Evolutionary conservation across 2,888 invertebrate species (phyloP), one percentile per base, ranked within the genome.

Genomic region (Emesis russula): DNA sequence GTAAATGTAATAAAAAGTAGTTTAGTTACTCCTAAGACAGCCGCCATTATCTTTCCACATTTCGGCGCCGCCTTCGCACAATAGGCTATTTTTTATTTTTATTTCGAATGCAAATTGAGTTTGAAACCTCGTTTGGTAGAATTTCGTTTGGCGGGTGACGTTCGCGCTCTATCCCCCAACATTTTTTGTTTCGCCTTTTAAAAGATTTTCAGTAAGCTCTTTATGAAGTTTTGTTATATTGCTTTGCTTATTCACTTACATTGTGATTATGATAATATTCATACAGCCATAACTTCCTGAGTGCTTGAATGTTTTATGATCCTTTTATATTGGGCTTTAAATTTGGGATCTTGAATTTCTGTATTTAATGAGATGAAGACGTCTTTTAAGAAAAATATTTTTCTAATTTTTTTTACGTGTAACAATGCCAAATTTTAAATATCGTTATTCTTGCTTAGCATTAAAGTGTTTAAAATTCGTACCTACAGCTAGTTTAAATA

Each of bases 31-130:
- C 44, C 66, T 25, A 66, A 66, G 31, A 25, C 66, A 11, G 11
- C 13, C 25, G 31, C 31, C 18, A 66, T 66, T 66, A 66, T 25
- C 25, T 66, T 25, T 25, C 31, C 25, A 25, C 66, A 66, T 11
- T 66, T 13, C 31, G 66, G 25, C 66, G 25, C 25, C 31, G n/a
- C 18, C 58, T 66, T 31, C 74, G 63, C 74, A 81, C 86, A 81
- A 86, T 86, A 81, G 86, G 44, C 85, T 78, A 81, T 83, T 88
- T 87, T 89, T 85, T 44, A 44, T 44, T 44, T 44, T 44, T 44
- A 84, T 83, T 90, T 86, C 86, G 58, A 81, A 92, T 91, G 90
- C 86, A 91, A 92, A 92, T 92, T 89, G 92, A 89, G 90, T 92
- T 92, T 86, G 78, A 81, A 92, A 90, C 86, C 89, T 88, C 82